Conservation (phyloP, 2,113 vertebrate species). For the Perccottus glenii region DNA sequence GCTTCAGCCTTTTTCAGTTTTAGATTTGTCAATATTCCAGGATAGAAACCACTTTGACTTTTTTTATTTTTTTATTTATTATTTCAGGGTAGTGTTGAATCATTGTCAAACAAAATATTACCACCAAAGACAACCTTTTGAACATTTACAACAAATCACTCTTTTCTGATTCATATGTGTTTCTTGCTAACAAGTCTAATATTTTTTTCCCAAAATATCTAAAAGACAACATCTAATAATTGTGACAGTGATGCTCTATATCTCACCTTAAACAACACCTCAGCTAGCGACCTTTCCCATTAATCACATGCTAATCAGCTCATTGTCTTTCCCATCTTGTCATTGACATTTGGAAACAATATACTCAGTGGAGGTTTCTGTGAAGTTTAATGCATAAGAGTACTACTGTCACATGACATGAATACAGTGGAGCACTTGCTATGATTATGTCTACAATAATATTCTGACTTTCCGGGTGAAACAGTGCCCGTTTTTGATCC, state of each 20-base stretch:
- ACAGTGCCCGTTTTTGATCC: slow-evolving; percentile 44
- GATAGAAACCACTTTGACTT: no score
- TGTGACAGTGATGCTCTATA: slow-evolving; percentile 12
- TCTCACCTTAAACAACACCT: slow-evolving; percentile 35
- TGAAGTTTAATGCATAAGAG: slow-evolving; percentile 34
- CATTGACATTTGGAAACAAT: slow-evolving; percentile 47
- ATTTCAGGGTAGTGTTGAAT: no score
- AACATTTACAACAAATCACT: no score
- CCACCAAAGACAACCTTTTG: no score
- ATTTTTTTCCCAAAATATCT: no score
- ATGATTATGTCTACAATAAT: slow-evolving; percentile 54
- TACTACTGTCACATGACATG: slow-evolving; percentile 30
- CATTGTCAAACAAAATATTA: no score
- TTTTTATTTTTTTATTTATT: no score
- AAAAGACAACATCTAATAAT: neutral
- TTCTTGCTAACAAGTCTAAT: no score
- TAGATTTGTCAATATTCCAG: no score
- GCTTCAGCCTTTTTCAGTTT: no score
- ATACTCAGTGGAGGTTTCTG: slow-evolving; percentile 35
- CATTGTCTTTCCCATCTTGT: slow-evolving; percentile 53
- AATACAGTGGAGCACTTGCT: slow-evolving; percentile 30
- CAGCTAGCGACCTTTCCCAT: slow-evolving; percentile 17
- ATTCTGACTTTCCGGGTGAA: slow-evolving; percentile 42
- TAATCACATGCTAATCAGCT: slow-evolving; percentile 51
- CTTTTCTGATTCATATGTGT: no score